Base-by-base conservation (phyloP, 2,888 invertebrate species). In the Heteromyza rotundicornis region DNA sequence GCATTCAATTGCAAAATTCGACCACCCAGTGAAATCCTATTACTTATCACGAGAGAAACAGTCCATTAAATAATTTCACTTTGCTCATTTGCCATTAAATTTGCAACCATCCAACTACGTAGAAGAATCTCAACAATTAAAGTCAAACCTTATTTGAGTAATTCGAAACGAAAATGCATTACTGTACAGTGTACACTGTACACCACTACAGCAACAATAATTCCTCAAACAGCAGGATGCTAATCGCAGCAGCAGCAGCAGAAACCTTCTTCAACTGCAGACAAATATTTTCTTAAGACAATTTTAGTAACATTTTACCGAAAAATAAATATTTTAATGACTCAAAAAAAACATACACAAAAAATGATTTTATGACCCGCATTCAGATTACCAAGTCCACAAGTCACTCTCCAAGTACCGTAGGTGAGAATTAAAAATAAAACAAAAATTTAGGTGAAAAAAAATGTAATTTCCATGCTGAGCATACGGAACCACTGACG, bases 331-430 rank as follows among this genome's bases (percentile, higher is more conserved):
- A 32, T 32, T 32, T 32, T 32, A 32, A 32, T 32, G 32, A 32
- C 32, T 32, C 12, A 32, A 5, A 12, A 12, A 32, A n/a, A 10
- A 27, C 27, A 27, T 27, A 65, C 61, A 19, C 23, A 36, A 20
- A 16, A 49, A 50, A 14, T 60, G 71, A 68, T 73, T 73, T 76
- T 76, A 72, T 60, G 73, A 68, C 74, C 77, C 70, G 72, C 65
- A 66, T 75, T 74, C 75, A 77, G 64, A 64, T 57, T 62, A 59
- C 44, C 51, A 60, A 63, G 71, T 70, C 65, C 58, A 64, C 68
- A 67, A 72, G 65, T 69, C 74, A 71, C 8, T 17, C 47, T 8
- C 10, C 12, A 40, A 40, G 40, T n/a, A n/a, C 40, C 32, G 10
- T 2, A 40, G n/a, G 40, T 40, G 40, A 40, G 40, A 40, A 40